Evolutionary conservation across 2,888 invertebrate genomes (phyloP).

Genomic region (Thelaira solivaga): DNA sequence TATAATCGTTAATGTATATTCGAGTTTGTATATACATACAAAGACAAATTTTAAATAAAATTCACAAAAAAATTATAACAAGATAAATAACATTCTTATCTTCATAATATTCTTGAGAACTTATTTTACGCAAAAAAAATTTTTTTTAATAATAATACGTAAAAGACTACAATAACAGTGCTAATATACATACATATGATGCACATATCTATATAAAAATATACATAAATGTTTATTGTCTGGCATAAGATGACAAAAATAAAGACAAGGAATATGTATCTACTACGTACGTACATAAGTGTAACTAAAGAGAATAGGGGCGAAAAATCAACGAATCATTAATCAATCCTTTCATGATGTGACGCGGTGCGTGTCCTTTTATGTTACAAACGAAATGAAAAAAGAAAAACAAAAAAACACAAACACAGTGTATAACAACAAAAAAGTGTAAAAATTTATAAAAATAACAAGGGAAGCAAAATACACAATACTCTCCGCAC

Average conservation of each 20-base stretch:
- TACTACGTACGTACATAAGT: conserved; percentile 68
- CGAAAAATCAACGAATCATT: conserved; percentile 76
- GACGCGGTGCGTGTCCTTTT: conserved; percentile 77
- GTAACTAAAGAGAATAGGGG: conserved; percentile 76
- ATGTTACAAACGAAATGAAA: conserved; percentile 69
- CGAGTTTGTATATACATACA: no score
- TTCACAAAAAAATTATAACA: conserved; percentile 10
- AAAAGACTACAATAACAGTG: conserved; percentile 6
- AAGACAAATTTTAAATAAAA: conserved; percentile 5
- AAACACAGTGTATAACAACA: conserved; percentile 27
- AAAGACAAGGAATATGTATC: conserved; percentile 71
- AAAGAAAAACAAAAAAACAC: conserved; percentile 61
- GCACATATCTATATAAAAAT: background rate
- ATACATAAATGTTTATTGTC: conserved; percentile 46
- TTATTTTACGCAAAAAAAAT: conserved; percentile 66
- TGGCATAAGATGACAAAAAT: conserved; percentile 67
- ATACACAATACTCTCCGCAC: conserved; percentile 4
- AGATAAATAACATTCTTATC: conserved; percentile 36
- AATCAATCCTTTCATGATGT: conserved; percentile 77
- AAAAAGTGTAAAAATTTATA: conserved; percentile 55
- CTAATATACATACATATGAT: background rate
- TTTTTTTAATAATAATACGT: no score
- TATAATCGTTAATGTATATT: no score
- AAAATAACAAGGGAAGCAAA: conserved; percentile 49
- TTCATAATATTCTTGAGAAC: conserved; percentile 65